Evolutionary conservation across 2,888 invertebrate genomes (phyloP).

Genomic region (Caradrina clavipalpis): DNA sequence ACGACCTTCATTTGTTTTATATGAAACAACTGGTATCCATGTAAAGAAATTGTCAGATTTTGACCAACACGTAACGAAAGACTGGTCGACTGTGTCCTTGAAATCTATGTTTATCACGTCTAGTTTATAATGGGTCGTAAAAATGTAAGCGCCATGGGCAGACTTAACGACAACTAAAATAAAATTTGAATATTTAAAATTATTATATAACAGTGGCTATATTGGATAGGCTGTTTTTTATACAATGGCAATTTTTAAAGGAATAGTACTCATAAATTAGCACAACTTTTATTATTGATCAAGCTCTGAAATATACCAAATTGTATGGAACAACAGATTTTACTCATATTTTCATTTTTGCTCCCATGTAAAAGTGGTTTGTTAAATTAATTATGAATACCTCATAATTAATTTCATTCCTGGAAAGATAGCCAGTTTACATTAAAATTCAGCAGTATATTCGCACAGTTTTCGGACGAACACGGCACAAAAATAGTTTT

Average conservation of each 20-base stretch:
- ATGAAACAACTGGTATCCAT: slow-evolving; percentile 8
- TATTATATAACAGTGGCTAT: background rate
- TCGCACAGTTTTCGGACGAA: too few species aligned
- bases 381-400: too few species aligned
- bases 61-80: background rate
- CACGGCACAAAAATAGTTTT: too few species aligned
- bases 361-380: too few species aligned
- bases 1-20: slow-evolving; percentile 62
- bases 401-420: too few species aligned
- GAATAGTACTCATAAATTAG: background rate
- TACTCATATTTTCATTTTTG: too few species aligned
- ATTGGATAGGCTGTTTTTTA: background rate
- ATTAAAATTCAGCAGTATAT: too few species aligned
- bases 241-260: background rate
- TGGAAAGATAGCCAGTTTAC: too few species aligned
- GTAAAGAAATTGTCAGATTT: slow-evolving; percentile 39
- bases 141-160: slow-evolving; percentile 10
- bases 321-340: too few species aligned
- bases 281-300: background rate
- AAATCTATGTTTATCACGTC: slow-evolving; percentile 25
- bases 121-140: slow-evolving; percentile 10
- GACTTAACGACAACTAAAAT: background rate
- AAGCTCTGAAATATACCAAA: background rate
- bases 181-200: background rate
- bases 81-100: slow-evolving; percentile 18